A percentile compares a stretch with the other conserved stretches of the same genome.
Evolutionary conservation across 2,113 vertebrate genomes (phyloP).

Genomic region (Lampris incognitus): DNA sequence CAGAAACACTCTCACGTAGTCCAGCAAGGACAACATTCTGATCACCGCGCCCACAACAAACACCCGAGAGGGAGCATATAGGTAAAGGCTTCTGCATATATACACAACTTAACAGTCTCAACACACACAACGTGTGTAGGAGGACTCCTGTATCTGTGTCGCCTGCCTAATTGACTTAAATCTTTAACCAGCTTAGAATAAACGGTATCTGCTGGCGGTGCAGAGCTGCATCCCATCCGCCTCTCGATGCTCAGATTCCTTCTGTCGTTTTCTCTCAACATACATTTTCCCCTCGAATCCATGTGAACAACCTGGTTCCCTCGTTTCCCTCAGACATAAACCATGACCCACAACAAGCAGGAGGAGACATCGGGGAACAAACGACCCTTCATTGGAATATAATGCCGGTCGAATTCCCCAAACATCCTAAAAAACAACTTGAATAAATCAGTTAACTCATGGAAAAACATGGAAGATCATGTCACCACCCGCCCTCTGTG

Average conservation of each 20-base stretch:
- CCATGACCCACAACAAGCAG: neutral
- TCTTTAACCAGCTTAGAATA: neutral
- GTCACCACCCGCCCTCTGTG: conserved; percentile 4
- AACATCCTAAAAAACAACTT: neutral
- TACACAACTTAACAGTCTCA: neutral
- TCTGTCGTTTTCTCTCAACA: neutral
- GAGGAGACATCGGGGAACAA: neutral
- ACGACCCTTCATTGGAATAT: neutral
- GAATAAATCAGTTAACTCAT: neutral
- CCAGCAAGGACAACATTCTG: neutral
- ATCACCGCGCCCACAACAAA: conserved; percentile 48
- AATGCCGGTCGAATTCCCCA: neutral
- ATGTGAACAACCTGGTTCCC: neutral
- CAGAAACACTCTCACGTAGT: no score
- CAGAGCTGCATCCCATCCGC: neutral
- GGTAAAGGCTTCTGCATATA: neutral
- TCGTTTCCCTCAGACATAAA: neutral
- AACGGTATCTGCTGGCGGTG: neutral
- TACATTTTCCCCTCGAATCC: neutral
- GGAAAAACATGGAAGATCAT: neutral
- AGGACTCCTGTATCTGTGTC: neutral
- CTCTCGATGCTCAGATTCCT: conserved; percentile 10
- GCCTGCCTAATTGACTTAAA: neutral
- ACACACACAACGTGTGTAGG: conserved; percentile 34
- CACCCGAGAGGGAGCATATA: conserved; percentile 1